Evolutionary conservation across 2,113 vertebrate species (phyloP).

Genomic region (pig (Sus scrofa)): T2T-Sscrofa CM000818.6:82553501-82554000

Average conservation of each 20-base stretch:
- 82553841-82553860: background rate
- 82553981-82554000: slow-evolving; percentile 22
- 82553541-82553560: slow-evolving; percentile 2
- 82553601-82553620: background rate
- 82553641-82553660: slow-evolving; percentile 39
- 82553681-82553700: slow-evolving; percentile 53
- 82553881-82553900: background rate
- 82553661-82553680: slow-evolving; percentile 15
- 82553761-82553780: background rate
- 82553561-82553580: slow-evolving; percentile 32
- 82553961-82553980: slow-evolving; percentile 46
- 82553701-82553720: slow-evolving; percentile 48
- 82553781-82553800: background rate
- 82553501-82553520: background rate
- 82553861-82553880: background rate
- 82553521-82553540: background rate
- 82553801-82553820: background rate
- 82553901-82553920: slow-evolving; percentile 42
- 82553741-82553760: background rate
- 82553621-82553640: background rate
- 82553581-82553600: slow-evolving; percentile 12
- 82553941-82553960: background rate
- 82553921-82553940: background rate
- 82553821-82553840: slow-evolving; percentile 43
- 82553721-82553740: background rate